These are phyloP conservation scores for Micoletzkya japonica DNA, from an alignment of 2,888 invertebrate species.

Conservation along the genomic window DNA sequence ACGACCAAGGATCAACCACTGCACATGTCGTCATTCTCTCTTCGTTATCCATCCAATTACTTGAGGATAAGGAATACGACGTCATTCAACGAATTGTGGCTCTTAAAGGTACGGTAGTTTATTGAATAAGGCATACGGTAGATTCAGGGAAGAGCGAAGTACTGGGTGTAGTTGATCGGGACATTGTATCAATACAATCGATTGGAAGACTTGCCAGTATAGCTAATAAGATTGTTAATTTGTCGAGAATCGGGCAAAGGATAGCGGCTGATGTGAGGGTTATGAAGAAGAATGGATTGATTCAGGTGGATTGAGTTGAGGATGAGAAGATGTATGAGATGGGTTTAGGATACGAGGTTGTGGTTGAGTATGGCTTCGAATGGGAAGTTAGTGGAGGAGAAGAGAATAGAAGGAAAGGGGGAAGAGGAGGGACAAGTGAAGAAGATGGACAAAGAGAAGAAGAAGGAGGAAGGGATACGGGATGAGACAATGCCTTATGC, in stretches of 20 bases:
- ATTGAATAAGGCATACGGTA: background rate
- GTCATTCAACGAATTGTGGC: too few relatives aligned
- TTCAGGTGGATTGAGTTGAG: background rate
- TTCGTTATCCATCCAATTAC: too few relatives aligned
- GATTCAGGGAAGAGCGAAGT: background rate
- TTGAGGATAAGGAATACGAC: too few relatives aligned
- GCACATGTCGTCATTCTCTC: too few relatives aligned
- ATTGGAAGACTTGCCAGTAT: background rate
- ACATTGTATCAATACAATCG: background rate
- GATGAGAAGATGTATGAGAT: background rate
- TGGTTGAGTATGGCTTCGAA: background rate
- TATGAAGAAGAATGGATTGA: slow-evolving; percentile 23
- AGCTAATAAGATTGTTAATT: background rate
- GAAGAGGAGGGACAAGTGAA: slow-evolving; percentile 11
- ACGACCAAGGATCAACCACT: too few relatives aligned
- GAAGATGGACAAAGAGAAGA: background rate
- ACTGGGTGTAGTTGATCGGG: slow-evolving; percentile 7
- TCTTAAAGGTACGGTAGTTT: too few relatives aligned
- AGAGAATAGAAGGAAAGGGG: slow-evolving; percentile 10
- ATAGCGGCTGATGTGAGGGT: slow-evolving; percentile 5
- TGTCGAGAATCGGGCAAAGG: background rate
- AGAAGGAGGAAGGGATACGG: slow-evolving; percentile 5
- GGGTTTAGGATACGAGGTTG: slow-evolving; percentile 5
- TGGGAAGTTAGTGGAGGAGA: slow-evolving; percentile 11
- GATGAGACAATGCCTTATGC: slow-evolving; percentile 14